Base-by-base conservation (phyloP, 2,888 invertebrate species). In the Salpingus planirostris region DNA sequence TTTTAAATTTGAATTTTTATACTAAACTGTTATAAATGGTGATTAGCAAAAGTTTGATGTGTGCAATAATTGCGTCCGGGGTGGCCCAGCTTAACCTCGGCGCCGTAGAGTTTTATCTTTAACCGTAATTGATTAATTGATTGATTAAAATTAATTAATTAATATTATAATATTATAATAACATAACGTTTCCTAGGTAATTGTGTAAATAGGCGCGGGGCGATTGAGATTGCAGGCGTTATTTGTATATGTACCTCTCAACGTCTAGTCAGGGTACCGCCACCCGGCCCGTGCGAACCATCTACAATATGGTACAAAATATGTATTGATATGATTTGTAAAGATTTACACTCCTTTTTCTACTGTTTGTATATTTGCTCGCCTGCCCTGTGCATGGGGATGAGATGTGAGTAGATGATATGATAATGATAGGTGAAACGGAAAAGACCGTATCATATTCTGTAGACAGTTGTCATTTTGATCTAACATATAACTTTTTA, bases 1-100 rank as follows among this genome's bases (percentile, higher is more conserved):
- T 65, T 65, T 65, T 64, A 63, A 65, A 65, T 65, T 65, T 65
- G 62, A 64, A 65, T 64, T 65, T 65, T 65, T 65, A 65, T 65
- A 65, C 65, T 65, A 64, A 63, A 64, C 62, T 64, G 64, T 65
- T 64, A 63, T 60, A 61, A 62, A 62, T 61, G 61, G 59, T 62
- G 56, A 62, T 60, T 64, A 64, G 65, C 59, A 60, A 60, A n/a
- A 59, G 55, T 61, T 63, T 62, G 60, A 61, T 62, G 61, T 64
- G 63, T 64, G 64, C 63, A 65, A 64, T 64, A 64, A 63, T 47
- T 49, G 54, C 55, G 52, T 47, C 36, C 45, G 47, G 46, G 42
- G 44, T 46, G 47, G 48, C 50, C 49, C 45, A 49, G 43, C 51
- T 50, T 50, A 5, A 48, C 42, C 32, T 42, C 41, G 32, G 38